These are phyloP conservation scores for Bettongia penicillata DNA, from an alignment of 2,113 vertebrate genomes.

Conservation along the genomic window DNA sequence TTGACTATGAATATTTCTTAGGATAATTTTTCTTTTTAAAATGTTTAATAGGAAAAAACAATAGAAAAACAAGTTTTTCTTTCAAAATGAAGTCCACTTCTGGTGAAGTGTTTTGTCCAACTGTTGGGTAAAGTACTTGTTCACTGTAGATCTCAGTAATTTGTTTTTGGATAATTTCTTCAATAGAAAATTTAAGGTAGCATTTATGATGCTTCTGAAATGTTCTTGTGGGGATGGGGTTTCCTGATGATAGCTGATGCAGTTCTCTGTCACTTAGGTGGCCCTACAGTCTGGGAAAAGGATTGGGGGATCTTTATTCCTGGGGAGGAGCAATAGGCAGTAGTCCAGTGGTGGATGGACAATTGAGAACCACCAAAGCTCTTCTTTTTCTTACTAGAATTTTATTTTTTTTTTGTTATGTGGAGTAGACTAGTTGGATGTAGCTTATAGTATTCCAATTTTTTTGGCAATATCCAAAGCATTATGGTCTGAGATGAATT, in stretches of 20 bases:
- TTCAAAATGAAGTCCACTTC: conserved; percentile 85
- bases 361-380: neutral
- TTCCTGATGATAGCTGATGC: conserved; percentile 87
- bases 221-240: conserved; percentile 84
- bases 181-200: conserved; percentile 86
- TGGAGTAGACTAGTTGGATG: neutral
- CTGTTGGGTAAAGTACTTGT: conserved; percentile 87
- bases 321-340: neutral
- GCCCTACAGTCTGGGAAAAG: conserved; percentile 84
- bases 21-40: neutral
- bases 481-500: neutral
- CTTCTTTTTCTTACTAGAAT: neutral
- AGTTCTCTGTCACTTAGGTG: conserved; percentile 82
- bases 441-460: neutral
- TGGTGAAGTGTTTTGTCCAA: conserved; percentile 76
- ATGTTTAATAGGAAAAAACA: neutral
- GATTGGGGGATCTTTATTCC: conserved; percentile 84
- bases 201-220: conserved; percentile 87
- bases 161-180: conserved; percentile 84
- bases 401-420: neutral
- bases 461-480: neutral
- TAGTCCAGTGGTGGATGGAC: neutral
- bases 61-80: neutral
- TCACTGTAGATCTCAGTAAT: conserved; percentile 84
- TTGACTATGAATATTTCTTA: neutral